Evolutionary conservation across 2,888 invertebrate species (phyloP).

Genomic region (Synanthedon andrenaeformis): DNA sequence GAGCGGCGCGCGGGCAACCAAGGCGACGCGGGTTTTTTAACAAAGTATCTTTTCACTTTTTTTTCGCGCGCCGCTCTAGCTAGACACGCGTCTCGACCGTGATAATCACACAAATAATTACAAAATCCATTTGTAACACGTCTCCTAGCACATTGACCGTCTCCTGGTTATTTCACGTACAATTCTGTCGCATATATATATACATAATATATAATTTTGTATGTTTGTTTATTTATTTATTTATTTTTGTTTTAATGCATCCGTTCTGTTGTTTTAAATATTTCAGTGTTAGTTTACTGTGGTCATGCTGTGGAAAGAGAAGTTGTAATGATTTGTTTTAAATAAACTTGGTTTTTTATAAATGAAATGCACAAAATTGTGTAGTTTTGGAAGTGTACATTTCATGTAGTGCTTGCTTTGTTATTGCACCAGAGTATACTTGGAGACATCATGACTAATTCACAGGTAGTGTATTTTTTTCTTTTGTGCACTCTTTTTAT

Average conservation of each 20-base stretch:
- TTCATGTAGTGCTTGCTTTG: slow-evolving; percentile 62
- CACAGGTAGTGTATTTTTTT: slow-evolving; percentile 64
- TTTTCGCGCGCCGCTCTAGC: slow-evolving; percentile 49
- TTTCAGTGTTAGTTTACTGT: slow-evolving; percentile 63
- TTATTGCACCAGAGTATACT: slow-evolving; percentile 48
- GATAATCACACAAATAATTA: slow-evolving; percentile 36
- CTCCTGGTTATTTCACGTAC: slow-evolving; percentile 16
- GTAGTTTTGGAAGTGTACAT: slow-evolving; percentile 50
- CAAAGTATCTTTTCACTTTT: slow-evolving; percentile 59
- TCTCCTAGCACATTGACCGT: slow-evolving; percentile 25
- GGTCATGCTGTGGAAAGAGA: slow-evolving; percentile 59
- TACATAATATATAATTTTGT: slow-evolving; percentile 11
- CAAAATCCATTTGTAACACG: slow-evolving; percentile 21
- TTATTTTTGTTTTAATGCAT: slow-evolving; percentile 50
- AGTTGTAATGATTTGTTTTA: slow-evolving; percentile 38
- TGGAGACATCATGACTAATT: slow-evolving; percentile 70
- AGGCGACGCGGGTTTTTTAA: slow-evolving; percentile 21
- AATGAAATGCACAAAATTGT: slow-evolving; percentile 59
- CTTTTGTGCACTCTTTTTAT: slow-evolving; percentile 28
- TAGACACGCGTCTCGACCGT: slow-evolving; percentile 46
- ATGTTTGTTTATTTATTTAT: slow-evolving; percentile 26
- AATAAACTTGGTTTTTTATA: slow-evolving; percentile 45
- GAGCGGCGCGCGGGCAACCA: too few relatives aligned
- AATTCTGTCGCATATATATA: slow-evolving; percentile 21
- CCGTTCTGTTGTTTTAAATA: slow-evolving; percentile 48